phyloP scores from a whole-genome alignment of 2,888 invertebrate species.

The Athrips mouffetella region DNA sequence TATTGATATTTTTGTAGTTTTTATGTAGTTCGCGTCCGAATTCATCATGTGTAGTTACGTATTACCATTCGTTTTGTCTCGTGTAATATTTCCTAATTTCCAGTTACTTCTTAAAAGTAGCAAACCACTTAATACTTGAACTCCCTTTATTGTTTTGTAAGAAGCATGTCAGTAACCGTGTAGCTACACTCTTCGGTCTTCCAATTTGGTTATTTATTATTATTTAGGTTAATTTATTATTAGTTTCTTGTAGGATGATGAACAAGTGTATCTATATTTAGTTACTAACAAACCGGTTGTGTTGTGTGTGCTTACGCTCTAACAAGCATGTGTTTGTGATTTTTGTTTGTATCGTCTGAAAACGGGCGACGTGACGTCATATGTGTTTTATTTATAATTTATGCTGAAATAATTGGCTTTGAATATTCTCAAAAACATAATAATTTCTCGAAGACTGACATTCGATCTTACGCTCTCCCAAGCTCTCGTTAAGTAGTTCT shows the following conservation, averaged over 20 bases:
- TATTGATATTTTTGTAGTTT: conserved; percentile 53
- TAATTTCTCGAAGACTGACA: conserved; percentile 60
- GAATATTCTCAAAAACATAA: conserved; percentile 32
- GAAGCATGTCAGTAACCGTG: conserved; percentile 18
- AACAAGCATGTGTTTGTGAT: conserved; percentile 76
- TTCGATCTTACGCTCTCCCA: conserved; percentile 36
- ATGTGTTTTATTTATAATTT: conserved; percentile 65
- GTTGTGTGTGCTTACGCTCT: conserved; percentile 75
- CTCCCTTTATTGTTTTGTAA: conserved; percentile 12
- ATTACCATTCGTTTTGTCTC: conserved; percentile 5
- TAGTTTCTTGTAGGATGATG: conserved; percentile 61
- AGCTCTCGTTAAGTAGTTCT: conserved; percentile 41
- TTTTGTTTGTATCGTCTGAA: conserved; percentile 38
- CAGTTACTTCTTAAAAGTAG: conserved; percentile 5
- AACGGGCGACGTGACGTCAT: conserved; percentile 39
- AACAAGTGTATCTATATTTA: conserved; percentile 65
- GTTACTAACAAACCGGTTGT: conserved; percentile 76
- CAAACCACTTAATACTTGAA: neutral
- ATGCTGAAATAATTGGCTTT: conserved; percentile 69
- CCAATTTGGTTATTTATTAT: conserved; percentile 71
- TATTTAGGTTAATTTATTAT: conserved; percentile 60
- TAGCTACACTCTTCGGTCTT: conserved; percentile 58
- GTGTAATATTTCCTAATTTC: conserved; percentile 12
- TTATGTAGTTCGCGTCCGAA: conserved; percentile 55
- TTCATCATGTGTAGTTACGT: conserved; percentile 27